A percentile compares a stretch with the other conserved stretches of the same genome.
phyloP scores from a whole-genome alignment of 1,140 invertebrate species.

The Eubasilissa regina region DNA sequence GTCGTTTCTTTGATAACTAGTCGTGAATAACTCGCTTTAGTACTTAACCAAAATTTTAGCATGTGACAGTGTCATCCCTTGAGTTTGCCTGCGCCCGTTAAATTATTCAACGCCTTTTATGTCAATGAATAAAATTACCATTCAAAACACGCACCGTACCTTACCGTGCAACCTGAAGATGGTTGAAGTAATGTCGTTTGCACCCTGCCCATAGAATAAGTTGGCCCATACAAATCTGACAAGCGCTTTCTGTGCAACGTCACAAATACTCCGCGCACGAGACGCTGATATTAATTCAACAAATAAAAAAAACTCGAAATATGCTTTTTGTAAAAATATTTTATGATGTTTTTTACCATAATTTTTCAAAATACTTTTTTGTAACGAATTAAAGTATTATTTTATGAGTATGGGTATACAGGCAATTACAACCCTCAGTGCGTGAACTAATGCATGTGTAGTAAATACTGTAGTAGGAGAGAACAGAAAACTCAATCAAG shows the following conservation, averaged over 20 bases:
- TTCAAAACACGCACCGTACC: constrained; percentile 51
- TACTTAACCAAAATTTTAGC: constrained; percentile 10
- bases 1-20: too few species aligned
- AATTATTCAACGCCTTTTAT: constrained; percentile 58
- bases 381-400: too few species aligned
- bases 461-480: too few species aligned
- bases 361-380: too few species aligned
- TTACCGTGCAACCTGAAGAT: constrained; percentile 22
- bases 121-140: constrained; percentile 60
- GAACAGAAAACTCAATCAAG: too few species aligned
- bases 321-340: too few species aligned
- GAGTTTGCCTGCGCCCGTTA: constrained; percentile 40
- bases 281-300: not conserved
- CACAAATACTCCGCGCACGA: not conserved
- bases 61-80: not conserved
- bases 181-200: constrained; percentile 26
- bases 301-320: too few species aligned
- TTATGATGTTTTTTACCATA: too few species aligned
- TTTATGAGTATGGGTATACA: too few species aligned
- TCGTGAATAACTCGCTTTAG: too few species aligned
- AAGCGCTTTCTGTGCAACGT: not conserved
- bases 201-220: constrained; percentile 13
- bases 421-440: too few species aligned
- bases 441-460: too few species aligned
- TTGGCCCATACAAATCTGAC: not conserved